These are phyloP conservation scores for Magallana ariakensis DNA, from an alignment of 1,140 invertebrate species.

Conservation along the genomic window DNA sequence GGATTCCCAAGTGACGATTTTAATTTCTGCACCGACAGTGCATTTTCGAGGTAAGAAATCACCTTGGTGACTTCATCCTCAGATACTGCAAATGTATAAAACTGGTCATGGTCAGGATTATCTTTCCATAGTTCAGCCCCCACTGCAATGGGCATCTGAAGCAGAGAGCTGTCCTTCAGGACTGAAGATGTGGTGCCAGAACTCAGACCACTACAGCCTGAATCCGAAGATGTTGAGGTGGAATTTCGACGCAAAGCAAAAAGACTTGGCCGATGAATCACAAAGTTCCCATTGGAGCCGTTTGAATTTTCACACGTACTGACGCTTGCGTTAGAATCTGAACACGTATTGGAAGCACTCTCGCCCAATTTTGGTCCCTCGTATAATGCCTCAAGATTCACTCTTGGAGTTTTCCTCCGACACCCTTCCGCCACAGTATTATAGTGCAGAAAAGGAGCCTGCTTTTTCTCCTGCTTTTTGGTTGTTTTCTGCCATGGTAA, in stretches of 20 bases:
- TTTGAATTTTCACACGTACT: constrained; percentile 27
- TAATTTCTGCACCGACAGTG: constrained; percentile 62
- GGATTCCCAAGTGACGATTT: constrained; percentile 10
- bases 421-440: constrained; percentile 19
- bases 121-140: constrained; percentile 73
- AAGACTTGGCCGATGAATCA: constrained; percentile 22
- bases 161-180: constrained; percentile 9
- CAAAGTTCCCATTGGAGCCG: not conserved
- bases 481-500: constrained; percentile 40
- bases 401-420: not conserved
- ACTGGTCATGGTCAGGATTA: constrained; percentile 74
- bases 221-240: constrained; percentile 25
- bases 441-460: constrained; percentile 9
- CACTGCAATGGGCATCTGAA: constrained; percentile 46
- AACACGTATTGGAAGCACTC: not conserved
- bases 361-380: not conserved
- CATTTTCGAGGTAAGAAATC: constrained; percentile 73
- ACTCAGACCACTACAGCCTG: constrained; percentile 38
- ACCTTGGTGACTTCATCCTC: constrained; percentile 74
- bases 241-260: not conserved
- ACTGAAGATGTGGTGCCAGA: constrained; percentile 13
- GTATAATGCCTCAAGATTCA: not conserved
- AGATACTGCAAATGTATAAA: constrained; percentile 75
- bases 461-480: constrained; percentile 11
- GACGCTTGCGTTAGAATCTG: constrained; percentile 20